Base-by-base conservation (phyloP, 2,797 vertebrate genomes). In the Poeciliopsis turneri region DNA sequence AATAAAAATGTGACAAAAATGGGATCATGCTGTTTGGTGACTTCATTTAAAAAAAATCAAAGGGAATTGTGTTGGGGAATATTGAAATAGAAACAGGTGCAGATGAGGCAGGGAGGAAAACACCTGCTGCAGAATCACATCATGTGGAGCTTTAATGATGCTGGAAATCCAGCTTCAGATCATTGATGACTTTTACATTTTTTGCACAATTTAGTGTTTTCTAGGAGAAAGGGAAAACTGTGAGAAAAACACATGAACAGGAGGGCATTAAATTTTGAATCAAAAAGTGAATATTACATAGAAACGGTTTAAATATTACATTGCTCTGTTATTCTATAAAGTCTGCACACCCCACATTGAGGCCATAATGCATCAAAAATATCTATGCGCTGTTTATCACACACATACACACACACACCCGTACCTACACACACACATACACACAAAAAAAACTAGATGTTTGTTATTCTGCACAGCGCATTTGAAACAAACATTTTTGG, bases 1-100 rank as follows among this genome's bases (percentile, higher is more conserved):
- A 97, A 97, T 93, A 93, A 88, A 87, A 81, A 86, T 10, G 25
- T 88, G 74, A 86, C 23, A 84, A 90, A 78, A 84, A 88, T 83
- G 79, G 55, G 78, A 90, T 39, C 25, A 33, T 28, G 77, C 15
- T 72, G 78, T 83, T 78, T 73, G 78, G 0, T 55, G 82, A 77
- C 72, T 86, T 89, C 23, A 55, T 25, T 7, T 1, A 11, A 11
- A 3, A 64, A 20, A 78, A 15, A 33, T 59, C 30, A 79, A 74
- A 68, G 33, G 20, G 16, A 39, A 68, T 25, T 61, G 33, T 61
- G 5, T 1, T 12, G n/a, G 28, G n/a, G 8, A 28, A 30, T 46
- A 41, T 2, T 25, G 72, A 81, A 85, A 83, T 16, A 36, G 5
- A 33, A 64, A 64, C 59, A 64, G 30, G 86, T 84, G 88, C 33